phyloP scores from a whole-genome alignment of 2,888 invertebrate species.

The Danaus chrysippus region DNA sequence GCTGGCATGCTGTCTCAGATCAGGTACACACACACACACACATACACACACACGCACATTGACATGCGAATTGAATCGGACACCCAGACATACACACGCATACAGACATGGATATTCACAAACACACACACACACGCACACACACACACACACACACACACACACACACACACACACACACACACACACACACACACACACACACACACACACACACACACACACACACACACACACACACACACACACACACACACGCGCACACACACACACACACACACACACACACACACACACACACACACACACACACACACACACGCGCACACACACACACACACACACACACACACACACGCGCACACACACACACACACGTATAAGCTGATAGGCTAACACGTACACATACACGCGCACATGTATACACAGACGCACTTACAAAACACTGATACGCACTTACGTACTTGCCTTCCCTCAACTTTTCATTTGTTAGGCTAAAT shows the following conservation, averaged over 20 bases:
- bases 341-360: too few species aligned
- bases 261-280: neutral
- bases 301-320: neutral
- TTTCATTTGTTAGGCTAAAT: too few species aligned
- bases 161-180: neutral
- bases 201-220: neutral
- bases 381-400: too few species aligned
- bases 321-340: too few species aligned
- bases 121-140: neutral
- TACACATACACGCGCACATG: too few species aligned
- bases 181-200: neutral
- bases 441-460: too few species aligned
- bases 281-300: neutral
- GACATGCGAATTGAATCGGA: neutral
- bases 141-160: neutral
- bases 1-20: slow-evolving; percentile 94
- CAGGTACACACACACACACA: slow-evolving; percentile 67
- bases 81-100: neutral
- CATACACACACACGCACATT: neutral
- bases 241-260: neutral
- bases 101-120: too few species aligned
- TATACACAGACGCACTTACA: too few species aligned
- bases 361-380: too few species aligned
- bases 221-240: neutral
- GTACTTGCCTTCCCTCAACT: too few species aligned